These are phyloP conservation scores for Polia nebulosa DNA, from an alignment of 2,888 invertebrate genomes.

Conservation along the genomic window DNA sequence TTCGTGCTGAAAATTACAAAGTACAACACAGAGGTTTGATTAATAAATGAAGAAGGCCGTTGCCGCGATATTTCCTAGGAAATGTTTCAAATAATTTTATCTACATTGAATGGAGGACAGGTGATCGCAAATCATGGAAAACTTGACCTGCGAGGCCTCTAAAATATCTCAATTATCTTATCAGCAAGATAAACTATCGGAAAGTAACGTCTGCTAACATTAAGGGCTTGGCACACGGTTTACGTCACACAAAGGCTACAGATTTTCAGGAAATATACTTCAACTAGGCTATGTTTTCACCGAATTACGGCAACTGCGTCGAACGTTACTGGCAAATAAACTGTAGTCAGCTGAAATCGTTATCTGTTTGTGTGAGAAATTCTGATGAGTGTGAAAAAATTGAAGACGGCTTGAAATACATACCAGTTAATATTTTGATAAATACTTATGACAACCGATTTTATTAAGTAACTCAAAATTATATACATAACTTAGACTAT, in stretches of 20 bases:
- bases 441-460: not conserved
- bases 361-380: conserved; percentile 13
- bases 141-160: conserved; percentile 33
- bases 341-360: conserved; percentile 4
- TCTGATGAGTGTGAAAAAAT: not conserved
- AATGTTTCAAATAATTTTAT: not conserved
- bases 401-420: not conserved
- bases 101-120: not conserved
- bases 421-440: not conserved
- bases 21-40: no score
- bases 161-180: conserved; percentile 31
- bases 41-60: fast-evolving
- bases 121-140: conserved; percentile 12
- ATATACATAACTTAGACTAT: no score
- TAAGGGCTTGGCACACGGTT: conserved; percentile 20
- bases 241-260: conserved; percentile 11
- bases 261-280: conserved; percentile 11
- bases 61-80: not conserved
- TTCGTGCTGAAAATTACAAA: no score
- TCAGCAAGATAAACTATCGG: conserved; percentile 25
- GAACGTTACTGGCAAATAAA: not conserved
- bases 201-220: conserved; percentile 9
- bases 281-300: not conserved
- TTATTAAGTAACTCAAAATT: not conserved
- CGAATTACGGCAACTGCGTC: conserved; percentile 12